Conservation (phyloP, 2,113 vertebrate genomes). For the Osmerus mordax region DNA sequence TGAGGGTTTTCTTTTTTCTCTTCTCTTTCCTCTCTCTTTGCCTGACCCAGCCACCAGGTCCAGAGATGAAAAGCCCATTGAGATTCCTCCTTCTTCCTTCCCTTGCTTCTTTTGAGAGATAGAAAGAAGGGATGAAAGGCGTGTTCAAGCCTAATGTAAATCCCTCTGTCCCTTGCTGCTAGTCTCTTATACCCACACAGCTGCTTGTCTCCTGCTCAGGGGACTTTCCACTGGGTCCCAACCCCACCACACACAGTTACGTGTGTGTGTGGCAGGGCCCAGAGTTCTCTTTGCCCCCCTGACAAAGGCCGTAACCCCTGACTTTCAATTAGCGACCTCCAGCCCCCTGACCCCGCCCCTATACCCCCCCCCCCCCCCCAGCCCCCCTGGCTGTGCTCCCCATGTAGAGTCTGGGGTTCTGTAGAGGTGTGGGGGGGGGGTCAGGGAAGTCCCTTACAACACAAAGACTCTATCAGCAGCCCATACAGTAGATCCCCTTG, state of each 20-base stretch:
- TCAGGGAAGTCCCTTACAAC: constrained; percentile 41
- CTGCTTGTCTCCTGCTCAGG: constrained; percentile 28
- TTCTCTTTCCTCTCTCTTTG: not conserved
- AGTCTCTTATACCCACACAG: constrained; percentile 31
- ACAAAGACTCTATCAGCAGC: constrained; percentile 49
- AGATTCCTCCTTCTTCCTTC: constrained; percentile 26
- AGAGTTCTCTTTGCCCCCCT: constrained; percentile 19
- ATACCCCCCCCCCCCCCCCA: not conserved
- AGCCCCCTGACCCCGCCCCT: not conserved
- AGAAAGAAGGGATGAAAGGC: constrained; percentile 45
- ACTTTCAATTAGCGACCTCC: constrained; percentile 55
- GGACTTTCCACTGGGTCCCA: constrained; percentile 32
- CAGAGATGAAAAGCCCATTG: constrained; percentile 46
- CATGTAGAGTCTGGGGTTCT: not conserved
- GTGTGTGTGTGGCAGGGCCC: constrained; percentile 10
- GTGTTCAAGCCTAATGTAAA: constrained; percentile 49
- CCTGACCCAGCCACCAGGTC: constrained; percentile 7
- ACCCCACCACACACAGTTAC: not conserved
- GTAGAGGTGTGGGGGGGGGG: not conserved
- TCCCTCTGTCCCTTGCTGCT: constrained; percentile 38
- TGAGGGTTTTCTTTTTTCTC: not conserved
- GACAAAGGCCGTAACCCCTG: constrained; percentile 45
- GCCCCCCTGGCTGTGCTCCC: not conserved
- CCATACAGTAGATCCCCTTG: constrained; percentile 33
- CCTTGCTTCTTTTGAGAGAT: constrained; percentile 3